phyloP scores from a whole-genome alignment of 2,113 vertebrate species.

The Xiphophorus couchianus region DNA sequence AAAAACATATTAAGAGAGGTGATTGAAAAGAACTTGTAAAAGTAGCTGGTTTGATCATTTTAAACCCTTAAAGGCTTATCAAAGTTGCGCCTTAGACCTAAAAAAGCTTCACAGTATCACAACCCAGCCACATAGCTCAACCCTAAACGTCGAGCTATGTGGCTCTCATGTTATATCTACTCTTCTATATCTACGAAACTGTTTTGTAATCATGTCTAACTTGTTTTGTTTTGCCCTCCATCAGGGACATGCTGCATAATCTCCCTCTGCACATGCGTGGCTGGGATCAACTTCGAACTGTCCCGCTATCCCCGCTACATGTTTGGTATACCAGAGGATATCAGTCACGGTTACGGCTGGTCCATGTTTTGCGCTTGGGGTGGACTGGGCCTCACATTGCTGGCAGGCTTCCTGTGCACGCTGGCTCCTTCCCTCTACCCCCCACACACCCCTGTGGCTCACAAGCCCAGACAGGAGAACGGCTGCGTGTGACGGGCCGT shows the following conservation, averaged over 20 bases:
- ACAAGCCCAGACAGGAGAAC: conserved; percentile 97
- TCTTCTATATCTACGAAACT: neutral
- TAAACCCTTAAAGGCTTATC: neutral
- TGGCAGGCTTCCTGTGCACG: conserved; percentile 98
- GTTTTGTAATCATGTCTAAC: conserved; percentile 13
- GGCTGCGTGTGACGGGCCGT: conserved; percentile 80
- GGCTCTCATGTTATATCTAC: no score
- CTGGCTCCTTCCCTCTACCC: conserved; percentile 96
- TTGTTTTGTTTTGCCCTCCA: conserved; percentile 14
- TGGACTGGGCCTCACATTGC: conserved; percentile 94
- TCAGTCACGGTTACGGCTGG: conserved; percentile 98
- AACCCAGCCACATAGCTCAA: neutral
- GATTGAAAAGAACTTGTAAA: neutral
- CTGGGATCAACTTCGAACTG: conserved; percentile 98
- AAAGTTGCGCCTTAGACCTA: neutral
- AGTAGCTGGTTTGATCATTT: neutral
- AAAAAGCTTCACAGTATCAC: neutral
- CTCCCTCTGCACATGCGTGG: conserved; percentile 98
- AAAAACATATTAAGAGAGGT: neutral
- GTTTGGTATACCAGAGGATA: conserved; percentile 96
- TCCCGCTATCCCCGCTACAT: conserved; percentile 96
- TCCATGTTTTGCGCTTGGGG: conserved; percentile 99
- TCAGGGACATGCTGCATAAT: conserved; percentile 99
- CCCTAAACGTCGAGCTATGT: neutral
- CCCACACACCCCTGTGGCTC: conserved; percentile 87